Evolutionary conservation across 64 coral and sea anemone species (phyloP).

Genomic region (Platygyra sinensis): DNA sequence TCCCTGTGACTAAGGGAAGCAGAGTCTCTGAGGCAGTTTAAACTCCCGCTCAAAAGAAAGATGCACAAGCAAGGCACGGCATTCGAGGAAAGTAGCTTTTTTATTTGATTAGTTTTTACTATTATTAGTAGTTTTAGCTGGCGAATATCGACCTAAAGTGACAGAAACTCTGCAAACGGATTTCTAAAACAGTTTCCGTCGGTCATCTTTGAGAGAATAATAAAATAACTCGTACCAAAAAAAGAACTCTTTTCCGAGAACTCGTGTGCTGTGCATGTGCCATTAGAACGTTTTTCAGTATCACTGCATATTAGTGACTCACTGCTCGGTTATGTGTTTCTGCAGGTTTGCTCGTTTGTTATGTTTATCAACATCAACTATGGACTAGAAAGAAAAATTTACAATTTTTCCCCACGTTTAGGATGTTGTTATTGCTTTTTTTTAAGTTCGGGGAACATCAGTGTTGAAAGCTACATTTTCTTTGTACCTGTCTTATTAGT

Average conservation of each 20-base stretch:
- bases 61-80: no score
- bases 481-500: no score
- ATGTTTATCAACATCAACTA: background rate
- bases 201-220: background rate
- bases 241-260: background rate
- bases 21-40: no score
- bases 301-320: background rate
- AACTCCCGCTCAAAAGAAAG: no score
- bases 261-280: background rate
- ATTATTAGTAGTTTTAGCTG: no score
- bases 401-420: background rate
- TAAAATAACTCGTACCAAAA: background rate
- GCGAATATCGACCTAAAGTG: background rate
- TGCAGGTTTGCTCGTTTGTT: background rate
- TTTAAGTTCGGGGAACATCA: no score
- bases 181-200: background rate
- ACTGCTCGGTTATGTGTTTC: background rate
- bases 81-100: no score
- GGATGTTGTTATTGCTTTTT: no score
- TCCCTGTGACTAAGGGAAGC: no score
- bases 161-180: background rate
- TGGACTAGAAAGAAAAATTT: no score
- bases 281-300: background rate
- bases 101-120: no score
- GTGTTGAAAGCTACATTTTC: no score